phyloP scores from a whole-genome alignment of 2,797 vertebrate genomes.

The Xiphophorus birchmanni region DNA sequence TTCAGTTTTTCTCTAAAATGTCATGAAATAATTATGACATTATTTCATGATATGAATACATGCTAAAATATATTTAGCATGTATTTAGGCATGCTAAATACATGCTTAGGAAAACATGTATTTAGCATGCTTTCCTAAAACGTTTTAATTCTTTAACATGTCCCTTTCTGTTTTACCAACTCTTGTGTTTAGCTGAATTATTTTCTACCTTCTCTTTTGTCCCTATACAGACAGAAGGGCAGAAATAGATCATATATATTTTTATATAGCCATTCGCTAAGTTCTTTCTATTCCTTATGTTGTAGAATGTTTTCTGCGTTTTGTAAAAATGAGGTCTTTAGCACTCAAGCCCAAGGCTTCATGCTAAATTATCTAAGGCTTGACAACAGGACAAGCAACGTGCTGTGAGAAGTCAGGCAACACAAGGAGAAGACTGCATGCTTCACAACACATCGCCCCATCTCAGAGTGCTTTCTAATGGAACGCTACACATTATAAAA shows the following conservation, averaged over 20 bases:
- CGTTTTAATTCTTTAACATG: not conserved
- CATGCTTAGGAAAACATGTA: too few relatives aligned
- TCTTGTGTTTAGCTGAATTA: not conserved
- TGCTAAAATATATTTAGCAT: too few relatives aligned
- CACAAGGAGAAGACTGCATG: constrained; percentile 16
- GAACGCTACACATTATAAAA: constrained; percentile 23
- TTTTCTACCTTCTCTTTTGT: not conserved
- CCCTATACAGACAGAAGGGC: too few relatives aligned
- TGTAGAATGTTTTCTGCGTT: not conserved
- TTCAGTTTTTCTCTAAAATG: not conserved
- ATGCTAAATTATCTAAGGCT: constrained; percentile 15
- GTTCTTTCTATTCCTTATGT: not conserved
- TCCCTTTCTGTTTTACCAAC: not conserved
- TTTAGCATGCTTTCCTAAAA: not conserved
- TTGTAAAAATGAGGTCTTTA: constrained; percentile 19
- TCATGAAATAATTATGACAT: not conserved
- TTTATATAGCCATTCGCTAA: not conserved
- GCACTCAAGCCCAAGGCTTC: constrained; percentile 27
- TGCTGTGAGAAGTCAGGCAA: constrained; percentile 25
- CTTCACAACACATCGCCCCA: constrained; percentile 23
- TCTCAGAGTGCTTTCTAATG: constrained; percentile 25
- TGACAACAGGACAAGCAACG: constrained; percentile 23
- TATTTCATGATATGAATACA: too few relatives aligned
- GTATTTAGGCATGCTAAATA: too few relatives aligned
- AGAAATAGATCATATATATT: not conserved